Base-by-base conservation (phyloP, 2,797 vertebrate genomes). In the Sebastes trivittatus region DNA sequence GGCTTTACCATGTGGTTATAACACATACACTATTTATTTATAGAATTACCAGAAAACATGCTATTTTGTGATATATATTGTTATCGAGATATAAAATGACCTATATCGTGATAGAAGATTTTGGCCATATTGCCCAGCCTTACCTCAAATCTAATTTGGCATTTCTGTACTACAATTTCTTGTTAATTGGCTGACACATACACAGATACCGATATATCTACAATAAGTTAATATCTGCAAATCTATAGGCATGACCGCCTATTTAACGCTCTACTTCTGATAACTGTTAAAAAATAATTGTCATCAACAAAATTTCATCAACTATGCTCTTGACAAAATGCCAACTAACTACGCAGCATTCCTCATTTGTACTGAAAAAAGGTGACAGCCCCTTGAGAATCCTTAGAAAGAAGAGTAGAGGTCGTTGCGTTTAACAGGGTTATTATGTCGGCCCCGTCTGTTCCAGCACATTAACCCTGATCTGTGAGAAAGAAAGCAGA, bases 391-490 rank as follows among this genome's bases (percentile, higher is more conserved):
- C 11, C 54, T 61, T 49, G 32, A 82, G 70, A 75, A 4, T 23
- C 32, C 16, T 54, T n/a, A 30, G 46, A 38, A 27, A 56, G 22
- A 72, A 14, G 10, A 61, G 54, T 27, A 42, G 52, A 55, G 59
- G 49, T 59, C 77, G 54, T 46, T 42, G 29, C 11, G 10, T 83
- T 80, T 54, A 79, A 82, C 23, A 59, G 67, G 72, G 67, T 78
- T 61, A 66, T 80, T 61, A 64, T 49, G 67, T 84, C 32, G 20
- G 64, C 27, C 32, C 42, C 1, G 69, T 74, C 78, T 46, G 52
- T 85, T 92, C 80, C 79, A 82, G 81, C 70, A 83, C 84, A 88
- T 89, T 80, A 87, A 90, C 87, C 80, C 75, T 72, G 68, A 83
- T 78, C 85, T 87, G 69, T 73, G 85, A 86, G 86, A 87, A 82